Base-by-base conservation (phyloP, 2,797 vertebrate species). In the Brachyrhaphis roseni region DNA sequence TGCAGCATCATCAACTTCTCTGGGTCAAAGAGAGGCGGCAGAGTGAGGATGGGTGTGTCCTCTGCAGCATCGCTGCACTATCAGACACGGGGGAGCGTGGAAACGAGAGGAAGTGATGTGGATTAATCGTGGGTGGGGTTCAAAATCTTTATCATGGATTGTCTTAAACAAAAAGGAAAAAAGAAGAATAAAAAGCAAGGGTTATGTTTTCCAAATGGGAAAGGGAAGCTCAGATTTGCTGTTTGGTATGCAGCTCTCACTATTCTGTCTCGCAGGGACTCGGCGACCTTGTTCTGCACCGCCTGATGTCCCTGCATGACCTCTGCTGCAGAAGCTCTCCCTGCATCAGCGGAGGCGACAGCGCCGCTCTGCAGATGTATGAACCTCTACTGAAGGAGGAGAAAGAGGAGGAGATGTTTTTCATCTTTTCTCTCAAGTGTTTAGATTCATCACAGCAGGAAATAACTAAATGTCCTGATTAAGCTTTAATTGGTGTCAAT, bases 1-100 rank as follows among this genome's bases (percentile, higher is more conserved):
- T 95, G 94, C 95, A 92, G 93, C 90, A 88, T 57, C 81, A 72
- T 78, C 84, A 91, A 92, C 91, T 91, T 93, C 68, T 92, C 88
- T 84, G 90, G 92, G 90, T 93, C 90, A 92, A 78, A 84, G 85
- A 78, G 78, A 79, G 87, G 49, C 83, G 83, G 90, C 85, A 59
- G 79, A 84, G 84, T 59, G 75, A 79, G 81, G 70, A 84, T 90
- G 92, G 94, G 93, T 90, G 93, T 94, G 93, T 92, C 93, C 90
- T 84, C 93, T 95, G 93, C 94, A 93, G 93, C 90, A 92, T 88
- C 87, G 26, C 91, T 89, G 91, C 91, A 89, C 83, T 86, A 75
- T 86, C 86, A 84, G 79, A 86, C 87, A 80, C 39, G 75, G 10
- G 43, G 84, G 68, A 86, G 78, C 71, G 34, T 83, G 87, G 77